Evolutionary conservation across 2,797 vertebrate genomes (phyloP), one percentile per base, ranked within the genome.

Genomic region (Silurus lanzhouensis): DNA sequence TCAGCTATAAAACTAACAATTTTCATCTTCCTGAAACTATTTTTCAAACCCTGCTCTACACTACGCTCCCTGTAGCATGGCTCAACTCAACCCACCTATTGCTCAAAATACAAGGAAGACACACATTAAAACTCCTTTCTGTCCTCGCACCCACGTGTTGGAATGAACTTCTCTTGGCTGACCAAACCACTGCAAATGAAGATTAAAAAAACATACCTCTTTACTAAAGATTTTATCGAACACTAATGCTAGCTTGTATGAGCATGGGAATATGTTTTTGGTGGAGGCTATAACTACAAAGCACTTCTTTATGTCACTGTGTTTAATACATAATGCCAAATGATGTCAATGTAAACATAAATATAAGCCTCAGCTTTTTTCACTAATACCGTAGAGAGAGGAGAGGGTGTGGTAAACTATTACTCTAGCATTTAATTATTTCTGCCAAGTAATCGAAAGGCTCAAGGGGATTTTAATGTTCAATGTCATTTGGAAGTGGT

Each of bases 371-470:
- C 15, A 85, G 31, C 25, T 48, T 44, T 48, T 60, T 61, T 61
- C 70, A 19, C 55, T 82, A 74, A 48, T 60, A 75, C 79, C 80
- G 38, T 38, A 64, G 70, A 63, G 61, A 81, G 10, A 31, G 25
- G 55, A 81, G 25, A 83, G 67, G 68, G 81, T 61, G 55, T 44
- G 27, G 57, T 52, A 63, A 27, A 48, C 17, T 9, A 77, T 84
- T 77, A 25, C 25, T 31, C 71, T 63, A 55, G 48, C 27, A 66
- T 22, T 70, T 67, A 76, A 22, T 5, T 55, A 5, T 64, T 66
- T 31, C 22, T 77, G 46, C 48, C 48, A 72, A 66, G 74, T 22
- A 83, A 52, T 31, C 27, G 60, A 76, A 83, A 66, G 13, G n/a
- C n/a, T 64, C 44, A 27, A 19, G 10, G 60, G 61, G 15, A 38